Evolutionary conservation across 2,113 vertebrate genomes (phyloP).

Genomic region (Sapayoa aenigma): DNA sequence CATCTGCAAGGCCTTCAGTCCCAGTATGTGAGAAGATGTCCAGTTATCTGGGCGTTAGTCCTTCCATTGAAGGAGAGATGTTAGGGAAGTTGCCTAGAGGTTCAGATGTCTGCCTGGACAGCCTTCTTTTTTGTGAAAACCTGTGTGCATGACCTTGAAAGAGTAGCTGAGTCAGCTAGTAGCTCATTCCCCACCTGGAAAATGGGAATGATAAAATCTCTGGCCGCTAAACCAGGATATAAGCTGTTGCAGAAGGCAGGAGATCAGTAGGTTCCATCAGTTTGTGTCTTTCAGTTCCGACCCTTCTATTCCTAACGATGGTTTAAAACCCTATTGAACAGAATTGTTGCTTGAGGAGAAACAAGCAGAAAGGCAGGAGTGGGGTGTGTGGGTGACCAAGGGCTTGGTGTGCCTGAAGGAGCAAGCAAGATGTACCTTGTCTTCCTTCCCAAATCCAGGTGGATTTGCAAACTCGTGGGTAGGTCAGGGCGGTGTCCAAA

Average conservation of each 20-base stretch:
- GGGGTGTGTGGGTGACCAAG: not conserved
- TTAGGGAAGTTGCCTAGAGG: not conserved
- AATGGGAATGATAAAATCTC: not conserved
- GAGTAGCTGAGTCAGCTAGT: not conserved
- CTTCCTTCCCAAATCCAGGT: not conserved
- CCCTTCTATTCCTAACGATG: not conserved
- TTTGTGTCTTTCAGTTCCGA: not conserved
- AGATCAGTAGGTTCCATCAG: not conserved
- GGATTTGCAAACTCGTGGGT: fast-evolving
- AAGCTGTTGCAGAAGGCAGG: not conserved
- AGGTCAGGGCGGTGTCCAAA: not conserved
- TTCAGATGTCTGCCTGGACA: not conserved
- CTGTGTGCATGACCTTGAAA: fast-evolving
- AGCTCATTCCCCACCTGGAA: not conserved
- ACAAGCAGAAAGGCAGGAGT: not conserved
- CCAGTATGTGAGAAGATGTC: not conserved
- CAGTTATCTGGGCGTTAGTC: not conserved
- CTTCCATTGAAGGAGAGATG: not conserved
- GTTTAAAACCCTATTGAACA: not conserved
- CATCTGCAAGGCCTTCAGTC: not conserved
- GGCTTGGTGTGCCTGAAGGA: not conserved
- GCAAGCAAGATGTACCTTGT: not conserved
- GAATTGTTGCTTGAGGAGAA: not conserved
- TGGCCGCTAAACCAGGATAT: not conserved
- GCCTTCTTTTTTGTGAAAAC: not conserved